Evolutionary conservation across 2,888 invertebrate species (phyloP).

Genomic region (Cheilosia pagana): DNA sequence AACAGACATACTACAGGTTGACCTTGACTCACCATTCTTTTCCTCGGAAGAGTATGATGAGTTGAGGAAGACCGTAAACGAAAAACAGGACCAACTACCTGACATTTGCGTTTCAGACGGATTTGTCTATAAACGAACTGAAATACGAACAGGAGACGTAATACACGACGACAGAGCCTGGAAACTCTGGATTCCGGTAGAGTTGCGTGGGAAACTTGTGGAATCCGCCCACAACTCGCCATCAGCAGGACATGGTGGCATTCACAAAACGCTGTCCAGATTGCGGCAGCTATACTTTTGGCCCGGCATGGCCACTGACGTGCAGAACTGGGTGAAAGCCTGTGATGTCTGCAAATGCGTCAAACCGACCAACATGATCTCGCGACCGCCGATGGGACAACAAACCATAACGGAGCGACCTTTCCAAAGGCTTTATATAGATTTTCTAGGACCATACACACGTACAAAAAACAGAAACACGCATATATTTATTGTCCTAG

Average conservation of each 20-base stretch:
- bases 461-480: constrained; percentile 42
- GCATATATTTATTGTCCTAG: constrained; percentile 35
- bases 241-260: not conserved
- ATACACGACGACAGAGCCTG: not conserved
- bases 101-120: not conserved
- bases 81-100: not conserved
- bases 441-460: constrained; percentile 59
- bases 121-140: not conserved
- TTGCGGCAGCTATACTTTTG: constrained; percentile 49
- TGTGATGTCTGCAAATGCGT: too few species aligned
- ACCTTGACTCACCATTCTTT: not conserved
- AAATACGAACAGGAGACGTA: not conserved
- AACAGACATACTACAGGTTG: too few species aligned
- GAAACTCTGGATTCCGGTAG: not conserved
- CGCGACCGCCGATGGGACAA: constrained; percentile 37
- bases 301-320: constrained; percentile 29
- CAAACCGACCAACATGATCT: not conserved
- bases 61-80: not conserved
- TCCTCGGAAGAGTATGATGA: constrained; percentile 10
- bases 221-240: not conserved
- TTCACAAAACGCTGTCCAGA: not conserved
- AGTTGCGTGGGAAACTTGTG: not conserved
- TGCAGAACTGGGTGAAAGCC: too few species aligned
- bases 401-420: constrained; percentile 29
- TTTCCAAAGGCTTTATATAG: constrained; percentile 41